A percentile compares a stretch with the other conserved stretches of the same genome.
phyloP scores from a whole-genome alignment of 2,888 invertebrate species.

The Epiblema foenella region DNA sequence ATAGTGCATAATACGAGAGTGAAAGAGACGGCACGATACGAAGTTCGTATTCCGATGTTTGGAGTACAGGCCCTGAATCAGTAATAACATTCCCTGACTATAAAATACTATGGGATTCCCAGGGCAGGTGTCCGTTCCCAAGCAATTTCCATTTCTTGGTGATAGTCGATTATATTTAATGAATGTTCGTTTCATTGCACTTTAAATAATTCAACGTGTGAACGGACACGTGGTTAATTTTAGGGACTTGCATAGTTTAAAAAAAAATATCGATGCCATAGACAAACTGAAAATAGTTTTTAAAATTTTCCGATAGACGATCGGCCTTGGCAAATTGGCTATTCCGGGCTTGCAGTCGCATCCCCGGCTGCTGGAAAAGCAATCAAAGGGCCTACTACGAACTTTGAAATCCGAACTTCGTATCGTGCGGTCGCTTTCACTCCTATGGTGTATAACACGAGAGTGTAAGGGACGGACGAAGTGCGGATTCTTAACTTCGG shows the following conservation, averaged over 20 bases:
- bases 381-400: no score
- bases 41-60: no score
- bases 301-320: not conserved
- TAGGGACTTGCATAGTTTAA: not conserved
- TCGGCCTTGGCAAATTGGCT: not conserved
- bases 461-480: no score
- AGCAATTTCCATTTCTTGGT: slow-evolving; percentile 25
- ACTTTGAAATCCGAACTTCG: no score
- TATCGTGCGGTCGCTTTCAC: no score
- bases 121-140: slow-evolving; percentile 46
- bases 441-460: no score
- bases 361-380: not conserved
- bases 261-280: not conserved
- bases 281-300: not conserved
- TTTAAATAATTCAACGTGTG: slow-evolving; percentile 2
- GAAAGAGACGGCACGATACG: no score
- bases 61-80: no score
- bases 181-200: slow-evolving; percentile 1
- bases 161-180: slow-evolving; percentile 24
- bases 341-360: not conserved
- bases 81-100: slow-evolving; percentile 28
- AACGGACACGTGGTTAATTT: not conserved
- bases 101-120: slow-evolving; percentile 36
- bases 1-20: no score
- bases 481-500: no score